These are phyloP conservation scores for Hirtodrosophila confusa DNA, from an alignment of 2,888 invertebrate species.

Conservation along the genomic window DNA sequence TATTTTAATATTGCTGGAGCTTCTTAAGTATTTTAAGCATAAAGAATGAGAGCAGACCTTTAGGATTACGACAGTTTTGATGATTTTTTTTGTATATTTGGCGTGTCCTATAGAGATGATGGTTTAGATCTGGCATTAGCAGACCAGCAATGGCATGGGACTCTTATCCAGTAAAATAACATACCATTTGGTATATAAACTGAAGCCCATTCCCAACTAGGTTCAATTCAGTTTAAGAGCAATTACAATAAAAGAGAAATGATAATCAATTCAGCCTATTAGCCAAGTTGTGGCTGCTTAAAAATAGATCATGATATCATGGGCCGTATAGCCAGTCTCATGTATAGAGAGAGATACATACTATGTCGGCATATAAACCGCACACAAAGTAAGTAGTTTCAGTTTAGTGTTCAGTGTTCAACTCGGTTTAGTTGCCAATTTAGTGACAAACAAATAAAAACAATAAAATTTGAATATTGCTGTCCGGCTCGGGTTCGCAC, in stretches of 20 bases:
- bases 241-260: conserved; percentile 48
- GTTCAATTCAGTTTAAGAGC: conserved; percentile 8
- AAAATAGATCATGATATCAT: conserved; percentile 73
- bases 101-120: too few species aligned
- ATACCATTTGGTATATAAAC: not conserved
- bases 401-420: conserved; percentile 51
- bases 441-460: conserved; percentile 65
- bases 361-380: conserved; percentile 20
- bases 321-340: conserved; percentile 62
- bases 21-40: too few species aligned
- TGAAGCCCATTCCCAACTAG: not conserved
- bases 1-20: too few species aligned
- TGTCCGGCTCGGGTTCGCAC: conserved; percentile 26
- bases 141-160: too few species aligned
- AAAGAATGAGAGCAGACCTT: too few species aligned
- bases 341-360: conserved; percentile 10
- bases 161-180: too few species aligned
- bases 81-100: too few species aligned
- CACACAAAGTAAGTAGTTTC: conserved; percentile 60
- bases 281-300: conserved; percentile 32
- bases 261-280: conserved; percentile 51
- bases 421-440: conserved; percentile 70
- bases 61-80: too few species aligned
- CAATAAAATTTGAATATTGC: conserved; percentile 69
- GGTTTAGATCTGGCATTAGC: too few species aligned